A percentile compares a stretch with the other conserved stretches of the same genome.
Evolutionary conservation across 2,113 vertebrate genomes (phyloP).

Genomic region (Ariopsis seemanni): DNA sequence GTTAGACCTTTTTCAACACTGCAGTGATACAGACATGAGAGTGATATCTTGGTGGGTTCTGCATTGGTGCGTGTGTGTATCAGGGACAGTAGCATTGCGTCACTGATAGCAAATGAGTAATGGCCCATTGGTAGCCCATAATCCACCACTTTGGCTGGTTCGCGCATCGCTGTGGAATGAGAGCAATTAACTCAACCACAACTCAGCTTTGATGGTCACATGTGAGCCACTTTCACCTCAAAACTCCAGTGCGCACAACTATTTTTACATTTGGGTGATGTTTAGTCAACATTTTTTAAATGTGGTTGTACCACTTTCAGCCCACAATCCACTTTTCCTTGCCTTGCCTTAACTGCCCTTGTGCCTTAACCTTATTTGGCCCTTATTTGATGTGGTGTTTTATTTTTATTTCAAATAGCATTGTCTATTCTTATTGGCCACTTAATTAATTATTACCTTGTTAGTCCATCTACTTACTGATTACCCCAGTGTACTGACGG

Average conservation of each 20-base stretch:
- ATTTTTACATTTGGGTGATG: background rate
- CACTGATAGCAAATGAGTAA: background rate
- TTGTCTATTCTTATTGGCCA: background rate
- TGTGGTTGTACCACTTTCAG: too few relatives aligned
- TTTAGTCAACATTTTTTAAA: background rate
- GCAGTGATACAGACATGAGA: background rate
- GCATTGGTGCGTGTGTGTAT: background rate
- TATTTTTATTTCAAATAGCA: background rate
- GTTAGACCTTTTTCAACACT: background rate
- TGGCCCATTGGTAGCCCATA: background rate
- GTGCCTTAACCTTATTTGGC: background rate
- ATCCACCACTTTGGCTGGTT: background rate
- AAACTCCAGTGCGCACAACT: background rate
- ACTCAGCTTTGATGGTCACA: background rate
- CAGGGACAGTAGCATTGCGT: background rate
- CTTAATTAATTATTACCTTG: background rate
- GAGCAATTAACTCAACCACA: background rate
- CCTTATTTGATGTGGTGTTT: background rate
- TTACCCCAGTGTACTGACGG: background rate
- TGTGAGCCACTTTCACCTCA: background rate
- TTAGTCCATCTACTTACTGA: background rate
- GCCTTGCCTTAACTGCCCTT: background rate
- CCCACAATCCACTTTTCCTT: background rate
- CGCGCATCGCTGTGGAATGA: background rate
- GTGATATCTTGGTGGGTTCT: background rate